phyloP scores from a whole-genome alignment of 2,113 vertebrate genomes.

The Alouatta palliata region DNA sequence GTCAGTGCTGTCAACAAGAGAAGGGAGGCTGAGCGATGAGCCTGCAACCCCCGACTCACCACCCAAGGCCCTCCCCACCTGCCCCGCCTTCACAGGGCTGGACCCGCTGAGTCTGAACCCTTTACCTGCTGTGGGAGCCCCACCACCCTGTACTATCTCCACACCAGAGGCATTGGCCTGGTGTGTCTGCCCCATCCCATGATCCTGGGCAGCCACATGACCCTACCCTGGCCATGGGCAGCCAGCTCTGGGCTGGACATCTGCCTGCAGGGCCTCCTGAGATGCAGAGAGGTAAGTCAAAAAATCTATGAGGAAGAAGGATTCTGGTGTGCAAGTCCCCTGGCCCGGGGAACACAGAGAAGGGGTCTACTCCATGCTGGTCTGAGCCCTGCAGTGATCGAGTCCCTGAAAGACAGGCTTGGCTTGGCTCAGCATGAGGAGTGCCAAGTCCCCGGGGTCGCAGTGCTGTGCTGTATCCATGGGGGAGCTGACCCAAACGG shows the following conservation, averaged over 20 bases:
- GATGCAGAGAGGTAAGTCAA: not conserved
- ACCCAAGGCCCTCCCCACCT: not conserved
- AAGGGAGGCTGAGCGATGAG: conserved; percentile 18
- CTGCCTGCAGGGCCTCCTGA: not conserved
- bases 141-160: not conserved
- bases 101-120: too few relatives aligned
- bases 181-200: not conserved
- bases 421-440: not conserved
- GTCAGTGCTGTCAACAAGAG: conserved; percentile 88
- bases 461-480: not conserved
- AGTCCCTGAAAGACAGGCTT: not conserved
- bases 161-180: not conserved
- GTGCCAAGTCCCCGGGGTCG: accelerated
- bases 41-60: not conserved
- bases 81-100: too few relatives aligned
- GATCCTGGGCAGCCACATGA: not conserved
- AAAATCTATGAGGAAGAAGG: not conserved
- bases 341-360: not conserved
- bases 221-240: not conserved
- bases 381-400: not conserved
- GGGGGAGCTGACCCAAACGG: not conserved
- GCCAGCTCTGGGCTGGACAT: not conserved
- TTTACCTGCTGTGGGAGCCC: not conserved
- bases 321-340: not conserved
- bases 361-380: accelerated